phyloP scores from a whole-genome alignment of 2,797 vertebrate genomes.

The Ctenochaetus hawaiiensis region DNA sequence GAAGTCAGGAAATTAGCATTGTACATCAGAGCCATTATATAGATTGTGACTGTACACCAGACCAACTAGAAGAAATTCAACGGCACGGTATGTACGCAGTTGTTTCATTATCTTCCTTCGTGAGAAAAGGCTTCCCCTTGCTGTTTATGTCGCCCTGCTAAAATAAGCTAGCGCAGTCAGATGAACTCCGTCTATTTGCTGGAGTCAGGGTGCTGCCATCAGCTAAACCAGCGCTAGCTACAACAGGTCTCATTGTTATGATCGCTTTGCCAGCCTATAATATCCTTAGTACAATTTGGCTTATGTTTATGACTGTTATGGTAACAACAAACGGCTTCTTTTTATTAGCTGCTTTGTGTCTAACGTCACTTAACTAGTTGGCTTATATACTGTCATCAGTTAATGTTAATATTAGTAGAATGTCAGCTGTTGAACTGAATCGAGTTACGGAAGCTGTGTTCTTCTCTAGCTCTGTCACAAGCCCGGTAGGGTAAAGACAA shows the following conservation, averaged over 20 bases:
- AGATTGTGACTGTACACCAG: not conserved
- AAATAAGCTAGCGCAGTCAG: conserved; percentile 69
- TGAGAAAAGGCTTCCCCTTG: conserved; percentile 14
- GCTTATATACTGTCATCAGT: not conserved
- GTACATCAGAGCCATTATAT: not conserved
- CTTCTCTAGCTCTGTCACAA: not conserved
- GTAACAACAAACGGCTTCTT: not conserved
- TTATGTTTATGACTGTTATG: not conserved
- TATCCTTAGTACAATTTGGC: not conserved
- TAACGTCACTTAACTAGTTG: conserved; percentile 7
- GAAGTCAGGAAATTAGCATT: conserved; percentile 47
- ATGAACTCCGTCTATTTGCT: conserved; percentile 81
- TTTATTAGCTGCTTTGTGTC: not conserved
- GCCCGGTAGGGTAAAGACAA: conserved; percentile 9
- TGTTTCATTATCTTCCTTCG: conserved; percentile 5
- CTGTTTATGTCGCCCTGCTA: conserved; percentile 61
- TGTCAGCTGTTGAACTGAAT: conserved; percentile 18
- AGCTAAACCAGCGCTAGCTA: conserved; percentile 48
- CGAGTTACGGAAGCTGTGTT: conserved; percentile 6
- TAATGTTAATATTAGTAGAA: not conserved
- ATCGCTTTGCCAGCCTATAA: conserved; percentile 1
- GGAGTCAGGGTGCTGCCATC: conserved; percentile 53
- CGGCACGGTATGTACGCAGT: conserved; percentile 43
- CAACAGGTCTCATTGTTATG: conserved; percentile 63
- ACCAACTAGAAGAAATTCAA: not conserved